Conservation (phyloP, 2,888 invertebrate genomes). For the Halictus ligatus region DNA sequence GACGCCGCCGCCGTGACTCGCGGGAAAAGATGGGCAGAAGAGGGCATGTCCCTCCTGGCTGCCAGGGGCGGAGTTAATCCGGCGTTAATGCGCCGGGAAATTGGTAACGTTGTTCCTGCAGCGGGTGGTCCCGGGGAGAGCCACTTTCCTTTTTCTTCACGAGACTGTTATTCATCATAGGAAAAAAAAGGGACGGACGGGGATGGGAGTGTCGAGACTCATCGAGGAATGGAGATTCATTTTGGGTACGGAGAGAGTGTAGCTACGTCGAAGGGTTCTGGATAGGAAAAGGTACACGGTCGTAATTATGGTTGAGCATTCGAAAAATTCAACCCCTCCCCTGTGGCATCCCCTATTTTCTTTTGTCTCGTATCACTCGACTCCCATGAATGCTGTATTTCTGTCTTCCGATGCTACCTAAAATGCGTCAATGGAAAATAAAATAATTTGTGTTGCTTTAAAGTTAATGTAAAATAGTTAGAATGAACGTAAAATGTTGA, state of each 20-base stretch:
- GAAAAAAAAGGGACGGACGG: not conserved
- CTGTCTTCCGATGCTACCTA: too few species aligned
- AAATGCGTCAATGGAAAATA: too few species aligned
- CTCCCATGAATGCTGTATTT: too few species aligned
- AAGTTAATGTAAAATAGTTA: too few species aligned
- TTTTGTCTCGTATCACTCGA: too few species aligned
- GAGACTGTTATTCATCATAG: constrained; percentile 36
- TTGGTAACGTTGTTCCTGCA: constrained; percentile 53
- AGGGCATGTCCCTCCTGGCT: constrained; percentile 1
- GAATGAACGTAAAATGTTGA: too few species aligned
- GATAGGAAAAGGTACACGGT: not conserved
- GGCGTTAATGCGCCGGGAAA: constrained; percentile 63
- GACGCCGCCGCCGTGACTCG: constrained; percentile 54
- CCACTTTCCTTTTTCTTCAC: constrained; percentile 7
- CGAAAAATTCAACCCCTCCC: constrained; percentile 7
- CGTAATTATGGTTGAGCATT: not conserved
- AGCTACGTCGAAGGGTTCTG: not conserved
- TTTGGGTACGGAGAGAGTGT: constrained; percentile 14
- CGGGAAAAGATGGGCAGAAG: constrained; percentile 38
- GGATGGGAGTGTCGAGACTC: not conserved
- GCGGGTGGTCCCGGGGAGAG: constrained; percentile 25
- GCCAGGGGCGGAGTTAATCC: constrained; percentile 51
- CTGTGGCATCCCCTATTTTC: too few species aligned
- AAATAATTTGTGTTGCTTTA: too few species aligned
- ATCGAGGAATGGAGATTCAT: constrained; percentile 38